Evolutionary conservation across 2,888 invertebrate genomes (phyloP).

Genomic region (Watsonalla binaria): DNA sequence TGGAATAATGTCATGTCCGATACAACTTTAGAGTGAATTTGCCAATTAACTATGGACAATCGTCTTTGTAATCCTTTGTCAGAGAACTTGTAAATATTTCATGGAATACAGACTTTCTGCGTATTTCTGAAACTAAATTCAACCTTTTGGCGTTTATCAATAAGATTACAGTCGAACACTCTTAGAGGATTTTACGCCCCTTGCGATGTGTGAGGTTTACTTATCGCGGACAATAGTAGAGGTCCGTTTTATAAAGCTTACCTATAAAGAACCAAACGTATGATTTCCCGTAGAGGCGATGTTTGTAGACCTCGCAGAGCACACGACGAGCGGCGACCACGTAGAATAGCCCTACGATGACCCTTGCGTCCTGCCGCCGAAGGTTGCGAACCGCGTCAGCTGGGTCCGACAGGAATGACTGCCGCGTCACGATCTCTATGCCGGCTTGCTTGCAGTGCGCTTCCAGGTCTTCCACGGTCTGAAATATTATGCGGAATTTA

Average conservation of each 20-base stretch:
- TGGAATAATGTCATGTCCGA: too few relatives aligned
- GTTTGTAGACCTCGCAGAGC: constrained; percentile 97
- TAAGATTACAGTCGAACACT: too few relatives aligned
- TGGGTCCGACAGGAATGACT: constrained; percentile 98
- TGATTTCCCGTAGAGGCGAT: constrained; percentile 94
- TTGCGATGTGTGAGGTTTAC: too few relatives aligned
- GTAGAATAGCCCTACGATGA: constrained; percentile 99
- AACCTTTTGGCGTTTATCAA: too few relatives aligned
- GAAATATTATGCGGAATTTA: constrained; percentile 33
- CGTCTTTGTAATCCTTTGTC: too few relatives aligned
- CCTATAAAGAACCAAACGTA: constrained; percentile 99
- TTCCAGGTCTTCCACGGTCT: constrained; percentile 98
- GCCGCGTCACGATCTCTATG: constrained; percentile 97
- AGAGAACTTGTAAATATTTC: too few relatives aligned
- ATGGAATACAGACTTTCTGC: too few relatives aligned
- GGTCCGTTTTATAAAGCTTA: constrained; percentile 48
- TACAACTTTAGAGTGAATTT: too few relatives aligned
- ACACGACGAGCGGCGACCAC: constrained; percentile 97
- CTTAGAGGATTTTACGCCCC: too few relatives aligned
- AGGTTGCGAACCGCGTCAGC: constrained; percentile 97
- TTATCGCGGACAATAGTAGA: too few relatives aligned
- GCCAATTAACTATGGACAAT: too few relatives aligned
- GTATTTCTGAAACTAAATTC: too few relatives aligned
- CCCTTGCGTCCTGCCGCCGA: constrained; percentile 96
- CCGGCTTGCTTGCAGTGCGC: constrained; percentile 93